phyloP scores from a whole-genome alignment of 2,888 invertebrate genomes.

The Rutpela maculata region DNA sequence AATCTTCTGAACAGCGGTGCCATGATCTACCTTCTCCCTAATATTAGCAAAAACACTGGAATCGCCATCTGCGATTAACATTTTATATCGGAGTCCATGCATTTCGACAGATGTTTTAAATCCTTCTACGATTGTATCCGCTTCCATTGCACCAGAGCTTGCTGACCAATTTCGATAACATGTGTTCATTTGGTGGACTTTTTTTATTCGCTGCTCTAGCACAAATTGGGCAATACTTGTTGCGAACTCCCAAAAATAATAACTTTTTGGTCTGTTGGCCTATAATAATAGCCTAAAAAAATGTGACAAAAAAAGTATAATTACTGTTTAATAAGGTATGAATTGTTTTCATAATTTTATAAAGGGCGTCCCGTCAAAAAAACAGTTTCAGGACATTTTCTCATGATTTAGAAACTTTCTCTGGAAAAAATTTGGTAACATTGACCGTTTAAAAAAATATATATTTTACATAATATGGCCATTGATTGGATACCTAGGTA shows the following conservation, averaged over 20 bases:
- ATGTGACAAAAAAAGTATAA: neutral
- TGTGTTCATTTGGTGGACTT: neutral
- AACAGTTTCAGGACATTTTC: too few relatives aligned
- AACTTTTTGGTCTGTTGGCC: constrained; percentile 49
- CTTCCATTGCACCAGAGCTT: neutral
- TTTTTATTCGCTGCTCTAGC: constrained; percentile 39
- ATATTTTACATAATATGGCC: too few relatives aligned
- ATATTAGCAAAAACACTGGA: constrained; percentile 48
- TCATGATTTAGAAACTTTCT: too few relatives aligned
- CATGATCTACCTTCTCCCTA: constrained; percentile 19
- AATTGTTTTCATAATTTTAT: too few relatives aligned
- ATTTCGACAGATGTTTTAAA: constrained; percentile 4
- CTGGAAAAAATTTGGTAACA: too few relatives aligned
- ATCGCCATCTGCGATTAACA: constrained; percentile 53
- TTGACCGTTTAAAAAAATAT: too few relatives aligned
- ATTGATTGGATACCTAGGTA: too few relatives aligned
- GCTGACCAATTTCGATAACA: constrained; percentile 1
- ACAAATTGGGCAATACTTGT: constrained; percentile 54
- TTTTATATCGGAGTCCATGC: constrained; percentile 47
- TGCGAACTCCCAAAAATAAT: constrained; percentile 50
- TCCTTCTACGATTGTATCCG: neutral
- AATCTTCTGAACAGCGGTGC: constrained; percentile 22
- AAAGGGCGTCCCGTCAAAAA: too few relatives aligned
- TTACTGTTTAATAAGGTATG: too few relatives aligned
- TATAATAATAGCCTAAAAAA: constrained; percentile 46